phyloP scores from a whole-genome alignment of 2,888 invertebrate genomes.

The Branchellion lobata region DNA sequence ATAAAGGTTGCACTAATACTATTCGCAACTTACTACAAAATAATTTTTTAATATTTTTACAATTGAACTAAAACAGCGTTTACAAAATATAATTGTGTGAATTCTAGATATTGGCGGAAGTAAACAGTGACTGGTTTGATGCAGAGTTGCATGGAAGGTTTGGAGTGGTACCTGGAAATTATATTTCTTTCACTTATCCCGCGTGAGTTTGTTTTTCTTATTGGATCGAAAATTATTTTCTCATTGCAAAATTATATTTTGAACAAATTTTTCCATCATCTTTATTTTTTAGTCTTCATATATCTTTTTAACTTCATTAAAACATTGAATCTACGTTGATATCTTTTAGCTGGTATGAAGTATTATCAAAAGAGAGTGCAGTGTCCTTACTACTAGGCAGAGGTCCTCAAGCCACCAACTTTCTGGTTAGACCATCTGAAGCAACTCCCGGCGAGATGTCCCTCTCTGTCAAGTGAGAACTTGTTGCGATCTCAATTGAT shows the following conservation, averaged over 20 bases:
- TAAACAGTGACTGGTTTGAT: slow-evolving; percentile 28
- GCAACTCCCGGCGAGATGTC: slow-evolving; percentile 37
- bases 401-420: slow-evolving; percentile 1
- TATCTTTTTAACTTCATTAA: too few species aligned
- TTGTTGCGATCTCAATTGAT: not conserved
- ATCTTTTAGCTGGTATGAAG: not conserved
- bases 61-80: not conserved
- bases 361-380: not conserved
- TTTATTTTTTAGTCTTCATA: too few species aligned
- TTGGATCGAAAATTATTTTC: not conserved
- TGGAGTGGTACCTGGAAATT: slow-evolving; percentile 36
- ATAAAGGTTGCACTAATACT: not conserved
- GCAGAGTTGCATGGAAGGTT: slow-evolving; percentile 31
- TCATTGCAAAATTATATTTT: too few species aligned
- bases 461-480: slow-evolving; percentile 34
- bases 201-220: not conserved
- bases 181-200: slow-evolving; percentile 25
- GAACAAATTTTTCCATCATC: too few species aligned
- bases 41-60: too few species aligned
- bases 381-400: not conserved
- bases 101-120: slow-evolving; percentile 32
- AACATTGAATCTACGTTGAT: too few species aligned
- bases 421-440: slow-evolving; percentile 31
- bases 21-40: too few species aligned
- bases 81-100: too few species aligned